Conservation (phyloP, 2,113 vertebrate genomes). For the Tachysurus vachellii region DNA sequence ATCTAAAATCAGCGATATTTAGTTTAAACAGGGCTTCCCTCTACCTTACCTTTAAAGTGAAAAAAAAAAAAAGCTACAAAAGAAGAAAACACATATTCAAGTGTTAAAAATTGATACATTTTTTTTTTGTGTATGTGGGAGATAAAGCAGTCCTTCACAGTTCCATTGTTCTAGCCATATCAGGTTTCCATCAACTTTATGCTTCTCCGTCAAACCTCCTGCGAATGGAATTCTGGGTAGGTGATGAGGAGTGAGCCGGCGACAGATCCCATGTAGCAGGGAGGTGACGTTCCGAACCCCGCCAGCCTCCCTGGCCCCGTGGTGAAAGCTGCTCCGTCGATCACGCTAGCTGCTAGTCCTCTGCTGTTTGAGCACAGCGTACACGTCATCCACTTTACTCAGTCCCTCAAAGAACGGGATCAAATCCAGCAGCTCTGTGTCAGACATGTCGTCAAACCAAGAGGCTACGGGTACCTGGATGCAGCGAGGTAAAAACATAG, state of each 20-base stretch:
- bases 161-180: slow-evolving; percentile 46
- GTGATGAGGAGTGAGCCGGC: slow-evolving; percentile 56
- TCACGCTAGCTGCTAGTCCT: slow-evolving; percentile 84
- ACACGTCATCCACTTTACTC: slow-evolving; percentile 89
- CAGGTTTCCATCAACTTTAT: slow-evolving; percentile 38
- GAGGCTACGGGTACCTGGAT: slow-evolving; percentile 90
- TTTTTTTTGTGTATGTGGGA: slow-evolving; percentile 30
- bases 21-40: slow-evolving; percentile 51
- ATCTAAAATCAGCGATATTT: slow-evolving; percentile 33
- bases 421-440: slow-evolving; percentile 93
- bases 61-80: slow-evolving; percentile 45
- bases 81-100: slow-evolving; percentile 51
- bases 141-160: slow-evolving; percentile 58
- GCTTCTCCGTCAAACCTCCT: slow-evolving; percentile 47
- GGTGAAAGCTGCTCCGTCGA: slow-evolving; percentile 51
- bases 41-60: slow-evolving; percentile 42
- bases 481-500: slow-evolving; percentile 2
- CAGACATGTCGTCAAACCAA: slow-evolving; percentile 96
- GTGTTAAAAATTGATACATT: slow-evolving; percentile 52
- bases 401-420: slow-evolving; percentile 97
- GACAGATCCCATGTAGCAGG: slow-evolving; percentile 68
- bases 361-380: slow-evolving; percentile 87
- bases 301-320: slow-evolving; percentile 70
- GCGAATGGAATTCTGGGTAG: slow-evolving; percentile 61
- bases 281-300: slow-evolving; percentile 59